Evolutionary conservation across 92 coral and sea anemone species (phyloP).

Genomic region (Epizoanthus scotinus): DNA sequence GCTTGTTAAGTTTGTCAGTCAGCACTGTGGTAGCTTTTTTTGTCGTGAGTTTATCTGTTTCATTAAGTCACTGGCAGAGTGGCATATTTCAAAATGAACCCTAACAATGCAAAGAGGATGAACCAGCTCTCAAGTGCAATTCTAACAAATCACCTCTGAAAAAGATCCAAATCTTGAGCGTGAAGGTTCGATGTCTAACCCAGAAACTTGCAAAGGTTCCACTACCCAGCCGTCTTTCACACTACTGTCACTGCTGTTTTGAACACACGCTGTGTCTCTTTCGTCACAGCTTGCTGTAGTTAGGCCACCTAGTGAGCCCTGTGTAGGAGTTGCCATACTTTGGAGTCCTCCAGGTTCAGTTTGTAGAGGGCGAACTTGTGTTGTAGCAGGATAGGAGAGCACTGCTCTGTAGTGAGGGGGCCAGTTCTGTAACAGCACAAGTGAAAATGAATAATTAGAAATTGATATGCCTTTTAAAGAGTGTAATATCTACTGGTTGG

Average conservation of each 20-base stretch:
- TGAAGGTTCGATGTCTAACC: constrained; percentile 35
- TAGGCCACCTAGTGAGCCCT: not conserved
- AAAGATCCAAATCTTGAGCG: not conserved
- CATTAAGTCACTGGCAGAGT: too few relatives aligned
- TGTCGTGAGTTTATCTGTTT: too few relatives aligned
- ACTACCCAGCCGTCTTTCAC: constrained; percentile 16
- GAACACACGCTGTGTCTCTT: not conserved
- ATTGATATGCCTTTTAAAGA: too few relatives aligned
- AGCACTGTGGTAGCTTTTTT: too few relatives aligned
- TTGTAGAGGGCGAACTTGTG: not conserved
- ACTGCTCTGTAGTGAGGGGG: constrained; percentile 63
- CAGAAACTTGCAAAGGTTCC: constrained; percentile 17
- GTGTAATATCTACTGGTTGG: not conserved
- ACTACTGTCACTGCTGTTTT: not conserved
- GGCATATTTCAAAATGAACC: too few relatives aligned
- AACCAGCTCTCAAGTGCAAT: too few relatives aligned
- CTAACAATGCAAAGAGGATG: too few relatives aligned
- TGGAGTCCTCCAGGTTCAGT: not conserved
- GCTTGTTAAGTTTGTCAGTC: too few relatives aligned
- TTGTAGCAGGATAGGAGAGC: constrained; percentile 56
- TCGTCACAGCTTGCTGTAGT: constrained; percentile 15
- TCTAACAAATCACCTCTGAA: constrained; percentile 1
- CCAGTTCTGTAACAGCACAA: constrained; percentile 60
- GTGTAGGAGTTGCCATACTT: not conserved
- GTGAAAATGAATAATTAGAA: not conserved